A percentile compares a stretch with the other conserved stretches of the same genome.
Evolutionary conservation across 2,888 invertebrate species (phyloP).

Genomic region (Caradrina kadenii): DNA sequence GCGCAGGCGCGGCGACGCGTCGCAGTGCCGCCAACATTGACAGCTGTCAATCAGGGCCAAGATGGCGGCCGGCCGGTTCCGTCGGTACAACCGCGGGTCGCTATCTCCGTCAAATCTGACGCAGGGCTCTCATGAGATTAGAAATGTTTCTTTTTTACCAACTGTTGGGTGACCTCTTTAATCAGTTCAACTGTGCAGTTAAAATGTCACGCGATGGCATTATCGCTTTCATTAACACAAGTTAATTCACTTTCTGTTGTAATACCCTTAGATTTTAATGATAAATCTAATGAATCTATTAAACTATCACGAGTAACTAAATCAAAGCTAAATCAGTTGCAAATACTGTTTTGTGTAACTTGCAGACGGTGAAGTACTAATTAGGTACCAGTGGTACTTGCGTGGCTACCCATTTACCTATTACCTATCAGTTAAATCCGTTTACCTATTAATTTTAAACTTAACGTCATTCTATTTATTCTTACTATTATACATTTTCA

Average conservation of each 20-base stretch:
- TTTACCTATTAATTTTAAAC: neutral
- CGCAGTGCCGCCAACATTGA: conserved; percentile 89
- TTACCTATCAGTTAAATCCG: no score
- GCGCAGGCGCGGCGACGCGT: conserved; percentile 87
- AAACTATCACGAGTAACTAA: conserved; percentile 58
- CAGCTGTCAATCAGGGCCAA: conserved; percentile 90
- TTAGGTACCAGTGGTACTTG: conserved; percentile 11
- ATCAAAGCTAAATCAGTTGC: conserved; percentile 14
- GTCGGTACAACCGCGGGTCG: conserved; percentile 70
- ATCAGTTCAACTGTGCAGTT: conserved; percentile 57
- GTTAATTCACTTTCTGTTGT: conserved; percentile 44
- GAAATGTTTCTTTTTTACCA: conserved; percentile 64
- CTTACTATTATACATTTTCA: neutral
- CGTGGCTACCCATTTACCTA: neutral
- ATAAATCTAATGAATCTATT: conserved; percentile 49
- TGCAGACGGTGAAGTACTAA: conserved; percentile 11
- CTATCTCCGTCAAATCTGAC: conserved; percentile 80
- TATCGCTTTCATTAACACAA: conserved; percentile 58
- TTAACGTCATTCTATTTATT: neutral
- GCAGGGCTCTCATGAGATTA: conserved; percentile 69
- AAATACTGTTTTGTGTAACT: conserved; percentile 16
- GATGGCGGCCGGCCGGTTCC: conserved; percentile 88
- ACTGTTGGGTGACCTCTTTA: conserved; percentile 62
- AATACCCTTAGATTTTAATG: conserved; percentile 46
- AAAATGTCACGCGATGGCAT: conserved; percentile 56